A percentile compares a stretch with the other conserved stretches of the same genome.
Evolutionary conservation across 2,113 vertebrate species (phyloP).

Genomic region (Carassius auratus): DNA sequence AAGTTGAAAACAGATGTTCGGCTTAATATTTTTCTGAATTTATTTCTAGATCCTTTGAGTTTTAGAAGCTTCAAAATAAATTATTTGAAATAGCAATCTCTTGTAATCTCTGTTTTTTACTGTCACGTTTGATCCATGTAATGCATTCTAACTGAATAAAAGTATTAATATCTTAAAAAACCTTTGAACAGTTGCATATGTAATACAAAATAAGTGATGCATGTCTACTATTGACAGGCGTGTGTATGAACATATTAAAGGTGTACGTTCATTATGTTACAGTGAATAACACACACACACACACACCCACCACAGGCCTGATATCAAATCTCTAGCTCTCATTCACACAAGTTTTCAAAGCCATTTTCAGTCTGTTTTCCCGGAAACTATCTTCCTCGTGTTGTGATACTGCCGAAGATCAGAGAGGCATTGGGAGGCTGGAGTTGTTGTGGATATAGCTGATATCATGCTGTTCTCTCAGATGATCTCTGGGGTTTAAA

Average conservation of each 20-base stretch:
- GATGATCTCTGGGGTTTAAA: background rate
- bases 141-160: background rate
- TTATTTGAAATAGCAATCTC: background rate
- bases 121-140: background rate
- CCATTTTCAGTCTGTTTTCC: background rate
- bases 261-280: background rate
- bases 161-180: background rate
- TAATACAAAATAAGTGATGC: background rate
- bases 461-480: background rate
- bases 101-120: background rate
- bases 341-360: background rate
- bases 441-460: background rate
- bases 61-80: background rate
- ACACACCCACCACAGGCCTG: background rate
- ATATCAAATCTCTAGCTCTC: slow-evolving; percentile 13
- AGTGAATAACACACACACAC: background rate
- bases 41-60: background rate
- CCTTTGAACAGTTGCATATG: background rate
- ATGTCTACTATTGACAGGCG: background rate
- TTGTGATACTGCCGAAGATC: background rate
- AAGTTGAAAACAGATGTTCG: background rate
- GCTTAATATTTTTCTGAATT: background rate
- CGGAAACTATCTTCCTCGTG: slow-evolving; percentile 11
- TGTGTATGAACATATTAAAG: background rate
- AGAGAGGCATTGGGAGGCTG: background rate